Evolutionary conservation across 2,888 invertebrate genomes (phyloP).

Genomic region (Ennomos erosarius): DNA sequence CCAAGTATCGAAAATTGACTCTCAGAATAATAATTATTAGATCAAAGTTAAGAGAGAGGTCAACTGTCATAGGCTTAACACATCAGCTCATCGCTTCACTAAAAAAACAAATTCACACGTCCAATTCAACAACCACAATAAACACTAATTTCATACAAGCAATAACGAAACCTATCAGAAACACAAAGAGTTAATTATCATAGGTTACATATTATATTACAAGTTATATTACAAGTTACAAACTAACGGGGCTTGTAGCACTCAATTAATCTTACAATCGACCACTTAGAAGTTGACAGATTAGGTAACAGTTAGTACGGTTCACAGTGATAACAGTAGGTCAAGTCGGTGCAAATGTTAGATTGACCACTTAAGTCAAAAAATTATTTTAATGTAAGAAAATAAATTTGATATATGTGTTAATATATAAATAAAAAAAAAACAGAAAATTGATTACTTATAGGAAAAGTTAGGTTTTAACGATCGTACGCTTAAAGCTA

Average conservation of each 20-base stretch:
- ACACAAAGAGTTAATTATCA: constrained; percentile 40
- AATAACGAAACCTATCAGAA: constrained; percentile 21
- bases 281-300: constrained; percentile 47
- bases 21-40: too few species aligned
- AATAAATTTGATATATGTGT: too few species aligned
- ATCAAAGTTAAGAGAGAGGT: too few species aligned
- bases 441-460: too few species aligned
- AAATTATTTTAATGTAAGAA: too few species aligned
- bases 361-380: too few species aligned
- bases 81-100: too few species aligned
- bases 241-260: constrained; percentile 26
- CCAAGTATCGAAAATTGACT: too few species aligned
- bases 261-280: constrained; percentile 59
- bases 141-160: constrained; percentile 15
- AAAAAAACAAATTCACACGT: constrained; percentile 2
- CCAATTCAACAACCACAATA: constrained; percentile 23
- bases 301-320: constrained; percentile 31
- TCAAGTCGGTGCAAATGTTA: background rate
- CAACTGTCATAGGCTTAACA: too few species aligned
- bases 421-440: too few species aligned
- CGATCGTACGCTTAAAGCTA: too few species aligned
- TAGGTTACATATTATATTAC: constrained; percentile 33
- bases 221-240: constrained; percentile 25
- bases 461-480: too few species aligned
- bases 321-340: constrained; percentile 6